phyloP scores from a whole-genome alignment of 2,797 vertebrate genomes.

The Periparus ater region DNA sequence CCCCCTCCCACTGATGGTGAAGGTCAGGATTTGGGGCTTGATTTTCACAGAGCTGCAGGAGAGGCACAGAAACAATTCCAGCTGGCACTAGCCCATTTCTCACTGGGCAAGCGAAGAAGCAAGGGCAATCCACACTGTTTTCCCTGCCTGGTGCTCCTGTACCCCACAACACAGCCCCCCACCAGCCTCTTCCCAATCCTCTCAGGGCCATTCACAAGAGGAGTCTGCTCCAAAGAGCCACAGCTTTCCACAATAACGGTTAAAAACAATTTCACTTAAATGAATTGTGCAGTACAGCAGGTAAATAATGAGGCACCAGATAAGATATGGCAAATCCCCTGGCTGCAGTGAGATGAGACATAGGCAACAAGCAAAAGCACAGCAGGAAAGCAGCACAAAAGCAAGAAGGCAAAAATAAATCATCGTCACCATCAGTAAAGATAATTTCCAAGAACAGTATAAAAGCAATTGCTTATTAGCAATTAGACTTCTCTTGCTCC shows the following conservation, averaged over 20 bases:
- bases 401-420: neutral
- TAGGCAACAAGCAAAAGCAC: neutral
- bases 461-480: neutral
- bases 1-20: slow-evolving; percentile 85
- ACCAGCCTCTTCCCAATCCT: neutral
- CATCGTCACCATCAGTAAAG: neutral
- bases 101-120: neutral
- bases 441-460: neutral
- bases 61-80: neutral
- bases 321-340: neutral
- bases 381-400: neutral
- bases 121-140: accelerated
- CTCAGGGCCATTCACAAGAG: neutral
- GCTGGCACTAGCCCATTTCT: neutral
- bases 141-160: neutral
- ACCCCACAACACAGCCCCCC: neutral
- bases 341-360: neutral
- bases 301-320: neutral
- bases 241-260: neutral
- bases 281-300: neutral
- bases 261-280: neutral
- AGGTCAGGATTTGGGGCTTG: slow-evolving; percentile 74
- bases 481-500: neutral
- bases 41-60: slow-evolving; percentile 46
- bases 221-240: neutral